A percentile compares a stretch with the other conserved stretches of the same genome.
phyloP scores from a whole-genome alignment of 2,113 vertebrate genomes.

The Leucosticte australis region DNA sequence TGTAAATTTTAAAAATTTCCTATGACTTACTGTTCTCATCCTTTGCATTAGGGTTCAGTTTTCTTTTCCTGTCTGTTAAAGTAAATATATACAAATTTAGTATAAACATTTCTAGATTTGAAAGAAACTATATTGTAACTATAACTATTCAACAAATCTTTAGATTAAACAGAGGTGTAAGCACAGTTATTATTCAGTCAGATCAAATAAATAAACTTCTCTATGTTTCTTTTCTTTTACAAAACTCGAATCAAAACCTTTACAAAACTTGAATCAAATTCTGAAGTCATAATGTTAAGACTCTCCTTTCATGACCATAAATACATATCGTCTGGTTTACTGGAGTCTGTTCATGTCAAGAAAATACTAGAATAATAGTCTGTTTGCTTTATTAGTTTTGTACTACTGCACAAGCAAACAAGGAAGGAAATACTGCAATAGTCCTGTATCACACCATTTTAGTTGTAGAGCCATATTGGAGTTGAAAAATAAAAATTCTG shows the following conservation, averaged over 20 bases:
- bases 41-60: neutral
- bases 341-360: neutral
- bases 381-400: neutral
- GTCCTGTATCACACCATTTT: neutral
- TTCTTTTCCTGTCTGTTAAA: slow-evolving; percentile 18
- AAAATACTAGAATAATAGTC: neutral
- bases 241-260: neutral
- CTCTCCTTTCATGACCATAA: neutral
- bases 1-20: neutral
- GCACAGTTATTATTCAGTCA: neutral
- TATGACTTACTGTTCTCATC: slow-evolving; percentile 26
- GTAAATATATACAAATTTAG: neutral
- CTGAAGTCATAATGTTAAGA: neutral
- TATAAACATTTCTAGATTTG: neutral
- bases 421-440: neutral
- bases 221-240: neutral
- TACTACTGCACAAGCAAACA: neutral
- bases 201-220: neutral
- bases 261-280: neutral
- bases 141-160: neutral
- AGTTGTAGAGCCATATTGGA: neutral
- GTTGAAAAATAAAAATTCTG: neutral
- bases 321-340: neutral
- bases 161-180: neutral
- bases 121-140: neutral